Conservation (phyloP, 2,888 invertebrate species). For the Agonopterix subpropinquella region DNA sequence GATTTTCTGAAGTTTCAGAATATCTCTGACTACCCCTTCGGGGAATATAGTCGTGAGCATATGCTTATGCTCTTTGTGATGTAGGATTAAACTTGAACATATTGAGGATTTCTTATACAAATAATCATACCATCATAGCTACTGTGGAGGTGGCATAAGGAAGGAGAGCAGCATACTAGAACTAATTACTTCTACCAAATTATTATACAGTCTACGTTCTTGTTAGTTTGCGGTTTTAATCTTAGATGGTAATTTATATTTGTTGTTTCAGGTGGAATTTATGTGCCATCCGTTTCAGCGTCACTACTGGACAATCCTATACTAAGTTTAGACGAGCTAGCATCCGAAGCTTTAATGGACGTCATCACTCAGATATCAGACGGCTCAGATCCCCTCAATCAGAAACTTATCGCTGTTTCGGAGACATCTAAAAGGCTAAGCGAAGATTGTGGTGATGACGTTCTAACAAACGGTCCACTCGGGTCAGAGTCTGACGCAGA, state of each 20-base stretch:
- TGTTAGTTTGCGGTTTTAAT: neutral
- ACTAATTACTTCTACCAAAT: too few species aligned
- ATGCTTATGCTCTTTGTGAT: neutral
- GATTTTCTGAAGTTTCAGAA: too few species aligned
- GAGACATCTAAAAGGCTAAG: conserved; percentile 60
- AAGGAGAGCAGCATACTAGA: too few species aligned
- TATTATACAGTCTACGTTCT: neutral
- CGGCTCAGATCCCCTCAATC: conserved; percentile 74
- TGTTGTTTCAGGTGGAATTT: conserved; percentile 61
- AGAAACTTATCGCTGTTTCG: conserved; percentile 58
- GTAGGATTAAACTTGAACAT: neutral
- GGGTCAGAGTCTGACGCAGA: conserved; percentile 49
- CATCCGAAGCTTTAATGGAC: conserved; percentile 81
- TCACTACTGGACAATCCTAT: conserved; percentile 72
- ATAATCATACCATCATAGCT: too few species aligned
- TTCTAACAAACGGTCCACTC: conserved; percentile 43
- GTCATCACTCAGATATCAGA: conserved; percentile 75
- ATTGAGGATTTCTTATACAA: too few species aligned
- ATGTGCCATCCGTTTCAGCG: conserved; percentile 74
- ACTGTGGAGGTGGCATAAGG: too few species aligned
- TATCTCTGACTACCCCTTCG: too few species aligned
- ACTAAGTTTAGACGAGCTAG: conserved; percentile 70
- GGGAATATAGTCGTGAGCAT: too few species aligned
- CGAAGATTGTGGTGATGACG: conserved; percentile 62
- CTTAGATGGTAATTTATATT: neutral